Conservation (phyloP, 2,888 invertebrate genomes). For the Phengaris alcon region DNA sequence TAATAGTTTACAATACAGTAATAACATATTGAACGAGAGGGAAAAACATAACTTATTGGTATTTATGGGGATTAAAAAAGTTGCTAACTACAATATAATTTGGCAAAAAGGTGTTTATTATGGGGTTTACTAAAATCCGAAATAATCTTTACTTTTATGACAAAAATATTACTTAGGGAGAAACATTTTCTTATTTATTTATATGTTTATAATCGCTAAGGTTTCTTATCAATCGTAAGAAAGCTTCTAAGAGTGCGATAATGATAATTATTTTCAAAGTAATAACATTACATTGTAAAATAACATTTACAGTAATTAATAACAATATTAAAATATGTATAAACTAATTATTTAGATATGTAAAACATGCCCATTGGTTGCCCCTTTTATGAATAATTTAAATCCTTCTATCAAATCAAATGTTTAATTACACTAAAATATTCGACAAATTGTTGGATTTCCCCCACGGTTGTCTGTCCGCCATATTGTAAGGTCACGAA, state of each 20-base stretch:
- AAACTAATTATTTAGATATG: background rate
- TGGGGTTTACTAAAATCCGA: no score
- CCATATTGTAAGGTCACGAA: slow-evolving; percentile 18
- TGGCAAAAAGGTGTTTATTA: no score
- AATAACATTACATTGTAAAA: background rate
- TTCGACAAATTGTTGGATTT: background rate
- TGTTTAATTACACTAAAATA: slow-evolving; percentile 4
- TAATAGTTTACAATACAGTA: background rate
- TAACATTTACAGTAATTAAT: background rate
- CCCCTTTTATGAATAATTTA: slow-evolving; percentile 22
- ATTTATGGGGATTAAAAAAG: no score
- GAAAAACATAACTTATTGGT: no score
- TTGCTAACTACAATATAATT: no score
- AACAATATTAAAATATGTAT: slow-evolving; percentile 1
- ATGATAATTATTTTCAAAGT: background rate
- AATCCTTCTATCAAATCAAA: slow-evolving; percentile 23
- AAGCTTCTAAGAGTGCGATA: background rate
- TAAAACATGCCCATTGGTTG: background rate
- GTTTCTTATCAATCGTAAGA: no score
- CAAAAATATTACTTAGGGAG: no score
- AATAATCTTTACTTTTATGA: no score
- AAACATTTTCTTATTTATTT: no score
- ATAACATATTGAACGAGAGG: background rate
- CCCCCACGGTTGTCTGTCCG: slow-evolving; percentile 6
- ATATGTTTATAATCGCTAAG: no score